phyloP scores from a whole-genome alignment of 1,140 invertebrate species.

The Drosophila erecta region DNA sequence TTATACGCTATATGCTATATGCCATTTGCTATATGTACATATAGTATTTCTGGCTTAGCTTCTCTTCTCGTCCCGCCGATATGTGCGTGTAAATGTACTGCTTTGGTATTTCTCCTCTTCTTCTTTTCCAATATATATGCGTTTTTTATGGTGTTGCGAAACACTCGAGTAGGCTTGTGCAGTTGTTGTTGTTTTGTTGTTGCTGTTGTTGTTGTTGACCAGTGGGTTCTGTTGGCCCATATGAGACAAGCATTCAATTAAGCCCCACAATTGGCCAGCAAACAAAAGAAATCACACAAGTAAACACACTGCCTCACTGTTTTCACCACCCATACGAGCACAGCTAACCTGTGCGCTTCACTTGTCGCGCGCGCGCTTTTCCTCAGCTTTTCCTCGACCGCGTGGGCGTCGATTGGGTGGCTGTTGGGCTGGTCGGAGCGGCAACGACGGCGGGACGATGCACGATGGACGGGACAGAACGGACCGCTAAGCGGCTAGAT shows the following conservation, averaged over 20 bases:
- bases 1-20: constrained; percentile 7
- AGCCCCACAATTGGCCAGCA: constrained; percentile 69
- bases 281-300: constrained; percentile 73
- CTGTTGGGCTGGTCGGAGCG: background rate
- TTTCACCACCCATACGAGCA: constrained; percentile 26
- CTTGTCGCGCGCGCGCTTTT: constrained; percentile 54
- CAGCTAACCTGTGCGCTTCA: constrained; percentile 58
- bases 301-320: constrained; percentile 27
- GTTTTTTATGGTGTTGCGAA: constrained; percentile 64
- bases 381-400: constrained; percentile 6
- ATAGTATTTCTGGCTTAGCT: constrained; percentile 47
- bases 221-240: constrained; percentile 49
- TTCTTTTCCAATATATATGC: constrained; percentile 45
- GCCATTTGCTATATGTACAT: constrained; percentile 18
- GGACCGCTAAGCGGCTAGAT: constrained; percentile 15
- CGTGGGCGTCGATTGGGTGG: background rate
- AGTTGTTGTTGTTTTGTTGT: constrained; percentile 6
- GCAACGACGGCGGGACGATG: background rate
- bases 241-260: constrained; percentile 75
- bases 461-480: background rate
- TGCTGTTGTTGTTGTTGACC: background rate
- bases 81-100: constrained; percentile 29
- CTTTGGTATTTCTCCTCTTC: constrained; percentile 52
- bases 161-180: constrained; percentile 41
- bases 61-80: constrained; percentile 35